phyloP scores from a whole-genome alignment of 2,888 invertebrate genomes.

The Dione juno region DNA sequence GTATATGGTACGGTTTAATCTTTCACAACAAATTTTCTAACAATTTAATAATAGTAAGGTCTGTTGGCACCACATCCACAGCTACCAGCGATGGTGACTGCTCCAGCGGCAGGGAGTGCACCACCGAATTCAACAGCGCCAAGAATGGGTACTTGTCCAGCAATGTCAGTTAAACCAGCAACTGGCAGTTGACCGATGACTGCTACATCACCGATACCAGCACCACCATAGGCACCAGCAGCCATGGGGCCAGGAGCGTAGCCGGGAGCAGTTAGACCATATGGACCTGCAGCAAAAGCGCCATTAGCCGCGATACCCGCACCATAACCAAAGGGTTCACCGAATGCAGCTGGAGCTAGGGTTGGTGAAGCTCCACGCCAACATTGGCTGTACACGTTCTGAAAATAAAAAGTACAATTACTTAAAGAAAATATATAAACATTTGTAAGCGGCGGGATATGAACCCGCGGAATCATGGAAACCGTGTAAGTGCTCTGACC shows the following conservation, averaged over 20 bases:
- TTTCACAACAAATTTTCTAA: too few species aligned
- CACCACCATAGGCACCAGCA: constrained; percentile 49
- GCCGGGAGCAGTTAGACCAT: not conserved
- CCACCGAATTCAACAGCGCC: constrained; percentile 55
- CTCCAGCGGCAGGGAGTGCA: constrained; percentile 48
- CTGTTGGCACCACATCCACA: constrained; percentile 37
- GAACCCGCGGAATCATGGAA: too few species aligned
- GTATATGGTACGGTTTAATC: too few species aligned
- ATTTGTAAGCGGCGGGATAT: too few species aligned
- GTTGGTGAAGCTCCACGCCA: constrained; percentile 42
- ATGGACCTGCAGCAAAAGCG: constrained; percentile 21
- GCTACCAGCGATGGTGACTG: constrained; percentile 49
- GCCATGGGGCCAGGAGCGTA: constrained; percentile 31
- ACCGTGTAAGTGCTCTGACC: too few species aligned
- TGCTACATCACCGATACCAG: constrained; percentile 49
- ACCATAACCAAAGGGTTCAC: not conserved
- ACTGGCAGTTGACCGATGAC: constrained; percentile 52
- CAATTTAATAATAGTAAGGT: constrained; percentile 10
- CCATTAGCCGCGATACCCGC: constrained; percentile 45
- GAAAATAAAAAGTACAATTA: constrained; percentile 36
- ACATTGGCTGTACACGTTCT: constrained; percentile 45
- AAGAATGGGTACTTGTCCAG: constrained; percentile 54
- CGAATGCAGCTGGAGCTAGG: constrained; percentile 42
- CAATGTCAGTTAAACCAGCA: constrained; percentile 51
- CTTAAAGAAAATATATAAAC: too few species aligned